Evolutionary conservation across 1,140 invertebrate species (phyloP).

Genomic region (Venturia canescens): DNA sequence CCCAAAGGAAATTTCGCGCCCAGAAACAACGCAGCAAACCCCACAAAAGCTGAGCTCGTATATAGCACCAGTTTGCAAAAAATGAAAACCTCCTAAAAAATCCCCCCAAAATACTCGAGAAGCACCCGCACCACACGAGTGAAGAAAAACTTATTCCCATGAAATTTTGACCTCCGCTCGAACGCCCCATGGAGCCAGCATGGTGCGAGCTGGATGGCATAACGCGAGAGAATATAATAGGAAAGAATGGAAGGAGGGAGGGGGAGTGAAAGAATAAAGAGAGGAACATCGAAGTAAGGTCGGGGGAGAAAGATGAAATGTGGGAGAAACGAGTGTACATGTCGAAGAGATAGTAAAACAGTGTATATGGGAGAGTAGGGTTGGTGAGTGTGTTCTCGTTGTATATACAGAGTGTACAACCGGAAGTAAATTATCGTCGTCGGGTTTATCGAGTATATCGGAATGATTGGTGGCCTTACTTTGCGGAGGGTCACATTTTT

Average conservation of each 20-base stretch:
- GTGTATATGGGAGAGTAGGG: not conserved
- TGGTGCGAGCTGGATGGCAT: not conserved
- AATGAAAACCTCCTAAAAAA: no score
- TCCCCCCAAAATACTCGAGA: no score
- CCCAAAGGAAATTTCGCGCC: no score
- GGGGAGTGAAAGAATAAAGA: not conserved
- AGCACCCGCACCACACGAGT: no score
- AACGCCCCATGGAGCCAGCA: not conserved
- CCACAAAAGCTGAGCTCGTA: no score
- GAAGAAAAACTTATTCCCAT: not conserved
- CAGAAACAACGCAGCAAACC: no score
- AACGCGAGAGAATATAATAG: not conserved
- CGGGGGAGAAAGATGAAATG: constrained; percentile 7
- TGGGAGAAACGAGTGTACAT: constrained; percentile 17
- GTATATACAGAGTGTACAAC: constrained; percentile 26
- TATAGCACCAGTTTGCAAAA: no score
- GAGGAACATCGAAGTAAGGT: not conserved
- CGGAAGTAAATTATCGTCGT: constrained; percentile 50
- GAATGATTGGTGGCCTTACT: constrained; percentile 46
- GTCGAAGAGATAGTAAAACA: constrained; percentile 31
- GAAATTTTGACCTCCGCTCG: not conserved
- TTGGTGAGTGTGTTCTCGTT: constrained; percentile 2
- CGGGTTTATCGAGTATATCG: constrained; percentile 47
- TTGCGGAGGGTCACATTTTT: constrained; percentile 44
- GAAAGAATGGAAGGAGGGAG: not conserved